Conservation (phyloP, 37 sponge, comb jelly and placozoan species). For the Axinella damicornis region DNA sequence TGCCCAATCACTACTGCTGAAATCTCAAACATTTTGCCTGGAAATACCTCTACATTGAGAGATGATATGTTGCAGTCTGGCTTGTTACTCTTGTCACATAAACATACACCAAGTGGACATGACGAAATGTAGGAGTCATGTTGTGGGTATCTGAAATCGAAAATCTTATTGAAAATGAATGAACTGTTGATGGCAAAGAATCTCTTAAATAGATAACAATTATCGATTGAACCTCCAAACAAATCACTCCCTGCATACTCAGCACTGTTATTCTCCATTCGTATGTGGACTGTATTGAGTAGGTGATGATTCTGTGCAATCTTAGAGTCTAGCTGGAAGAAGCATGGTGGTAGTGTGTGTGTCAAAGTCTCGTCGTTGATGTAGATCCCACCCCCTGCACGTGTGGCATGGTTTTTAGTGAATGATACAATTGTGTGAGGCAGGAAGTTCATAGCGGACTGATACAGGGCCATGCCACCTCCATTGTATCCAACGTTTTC, state of each 20-base stretch:
- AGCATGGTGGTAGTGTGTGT: not conserved
- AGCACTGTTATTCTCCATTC: not conserved
- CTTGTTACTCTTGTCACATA: not conserved
- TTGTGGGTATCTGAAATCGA: not conserved
- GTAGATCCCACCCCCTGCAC: not conserved
- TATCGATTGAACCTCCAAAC: not conserved
- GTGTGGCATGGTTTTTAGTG: not conserved
- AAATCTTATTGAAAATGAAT: too few relatives aligned
- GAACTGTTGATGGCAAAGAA: not conserved
- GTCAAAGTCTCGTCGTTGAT: not conserved
- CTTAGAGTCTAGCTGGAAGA: not conserved
- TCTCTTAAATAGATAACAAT: not conserved
- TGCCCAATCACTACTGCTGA: not conserved
- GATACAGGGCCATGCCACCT: not conserved
- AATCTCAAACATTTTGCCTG: not conserved
- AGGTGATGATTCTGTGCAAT: not conserved
- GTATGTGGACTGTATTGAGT: not conserved
- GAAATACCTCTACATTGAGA: not conserved
- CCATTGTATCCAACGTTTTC: not conserved
- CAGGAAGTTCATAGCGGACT: not conserved
- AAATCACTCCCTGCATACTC: constrained; percentile 5
- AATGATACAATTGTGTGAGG: not conserved
- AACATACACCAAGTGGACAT: not conserved
- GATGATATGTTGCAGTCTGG: not conserved
- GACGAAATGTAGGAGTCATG: not conserved